Evolutionary conservation across 2,888 invertebrate genomes (phyloP), one percentile per base, ranked within the genome.

Genomic region (Agrypnus murinus): DNA sequence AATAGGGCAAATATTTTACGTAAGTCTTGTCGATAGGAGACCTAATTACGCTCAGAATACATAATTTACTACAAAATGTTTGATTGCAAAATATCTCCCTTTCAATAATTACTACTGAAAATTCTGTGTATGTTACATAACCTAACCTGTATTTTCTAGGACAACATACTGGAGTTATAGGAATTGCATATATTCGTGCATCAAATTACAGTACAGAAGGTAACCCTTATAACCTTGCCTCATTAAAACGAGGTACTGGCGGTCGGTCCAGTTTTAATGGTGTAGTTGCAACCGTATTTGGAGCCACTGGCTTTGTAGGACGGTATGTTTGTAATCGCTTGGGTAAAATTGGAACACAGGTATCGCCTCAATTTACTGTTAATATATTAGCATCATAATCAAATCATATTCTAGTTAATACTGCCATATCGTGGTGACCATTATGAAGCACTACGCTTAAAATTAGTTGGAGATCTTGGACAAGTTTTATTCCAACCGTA

Each of bases 231-330:
- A 92, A 92, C 85, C 81, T 92, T 64, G 88, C 93, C 7, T 86
- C 90, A 0, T 88, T 95, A 82, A 95, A 93, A 84, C 88, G 93
- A 74, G 96, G 96, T 31, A 94, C 95, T 15, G 96, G 96, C 10
- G 99, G 98, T 14, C 91, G 99, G 36, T 94, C 95, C 77, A 98
- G 98, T 81, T 99, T 99, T 85, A 99, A 95, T 86, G 99, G 99
- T 0, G 89, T 95, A 65, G 97, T 99, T 1, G 97, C 96, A n/a
- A 99, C 99, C n/a, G 94, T 99, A 0, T 98, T 99, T 84, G 99
- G 99, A 60, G 91, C 92, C 65, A 92, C 92, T 36, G 99, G 99
- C 1, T 96, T 96, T 81, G 86, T 98, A 0, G 99, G 99, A 0
- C 89, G 92, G 75, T 92, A 93, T 87, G 90, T 99, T 12, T 92